These are phyloP conservation scores for Coregonus suidteri DNA, from an alignment of 2,797 vertebrate species.

Conservation along the genomic window DNA sequence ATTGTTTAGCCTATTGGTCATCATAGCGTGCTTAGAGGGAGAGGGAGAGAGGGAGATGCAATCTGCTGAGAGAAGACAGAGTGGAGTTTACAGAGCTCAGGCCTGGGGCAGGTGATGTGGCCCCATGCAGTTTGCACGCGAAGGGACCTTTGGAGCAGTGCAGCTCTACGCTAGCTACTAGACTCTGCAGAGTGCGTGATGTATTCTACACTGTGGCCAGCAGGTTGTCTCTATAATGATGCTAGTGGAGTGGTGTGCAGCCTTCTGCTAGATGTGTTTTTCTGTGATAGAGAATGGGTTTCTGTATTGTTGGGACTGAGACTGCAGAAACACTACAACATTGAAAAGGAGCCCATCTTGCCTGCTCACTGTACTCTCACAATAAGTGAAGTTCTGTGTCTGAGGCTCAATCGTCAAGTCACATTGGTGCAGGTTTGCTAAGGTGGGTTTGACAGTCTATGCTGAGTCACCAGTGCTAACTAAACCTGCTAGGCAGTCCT, in stretches of 20 bases:
- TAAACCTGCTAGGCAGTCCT: conserved; percentile 4
- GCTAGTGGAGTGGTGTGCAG: background rate
- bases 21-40: background rate
- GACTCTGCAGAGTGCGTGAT: background rate
- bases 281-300: background rate
- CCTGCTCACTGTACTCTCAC: background rate
- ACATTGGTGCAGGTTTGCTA: background rate
- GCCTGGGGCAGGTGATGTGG: background rate
- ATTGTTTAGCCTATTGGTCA: background rate
- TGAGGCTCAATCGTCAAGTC: background rate
- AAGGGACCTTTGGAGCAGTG: background rate
- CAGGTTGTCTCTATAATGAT: background rate
- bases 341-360: background rate
- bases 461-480: background rate
- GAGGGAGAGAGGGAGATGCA: background rate
- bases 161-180: background rate
- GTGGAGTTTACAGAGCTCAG: background rate
- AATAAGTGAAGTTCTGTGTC: background rate
- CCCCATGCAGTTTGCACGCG: background rate
- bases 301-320: background rate
- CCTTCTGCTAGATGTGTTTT: background rate
- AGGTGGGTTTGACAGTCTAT: background rate
- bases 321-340: background rate
- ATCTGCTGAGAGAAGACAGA: background rate
- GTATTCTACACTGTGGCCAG: background rate